A percentile compares a stretch with the other conserved stretches of the same genome.
Conservation (phyloP, 2,888 invertebrate genomes). For the Eupithecia subfuscata region DNA sequence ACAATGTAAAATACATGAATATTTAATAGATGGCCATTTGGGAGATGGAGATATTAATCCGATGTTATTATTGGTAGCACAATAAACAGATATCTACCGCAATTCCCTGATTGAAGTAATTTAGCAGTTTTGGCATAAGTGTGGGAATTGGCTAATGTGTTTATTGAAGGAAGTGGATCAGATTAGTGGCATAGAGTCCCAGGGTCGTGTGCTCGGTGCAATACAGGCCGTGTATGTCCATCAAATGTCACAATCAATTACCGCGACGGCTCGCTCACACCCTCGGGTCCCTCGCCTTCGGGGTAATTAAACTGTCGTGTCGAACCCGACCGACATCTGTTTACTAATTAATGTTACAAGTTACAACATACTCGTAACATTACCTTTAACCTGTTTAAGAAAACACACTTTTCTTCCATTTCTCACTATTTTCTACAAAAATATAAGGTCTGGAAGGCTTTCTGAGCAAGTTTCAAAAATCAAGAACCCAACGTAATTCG, state of each 20-base stretch:
- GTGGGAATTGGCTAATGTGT: constrained; percentile 27
- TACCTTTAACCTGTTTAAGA: constrained; percentile 3
- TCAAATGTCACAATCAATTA: constrained; percentile 82
- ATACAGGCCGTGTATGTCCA: constrained; percentile 71
- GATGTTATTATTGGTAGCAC: constrained; percentile 16
- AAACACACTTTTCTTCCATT: background rate
- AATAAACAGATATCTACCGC: constrained; percentile 24
- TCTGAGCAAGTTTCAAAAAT: constrained; percentile 10
- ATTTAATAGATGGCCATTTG: constrained; percentile 22
- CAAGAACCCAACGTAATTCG: constrained; percentile 18
- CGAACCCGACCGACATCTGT: constrained; percentile 41
- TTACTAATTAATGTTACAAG: constrained; percentile 40
- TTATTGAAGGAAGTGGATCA: constrained; percentile 42
- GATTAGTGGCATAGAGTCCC: constrained; percentile 56
- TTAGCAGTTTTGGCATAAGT: constrained; percentile 24
- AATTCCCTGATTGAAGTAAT: constrained; percentile 28
- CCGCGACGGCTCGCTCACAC: constrained; percentile 53
- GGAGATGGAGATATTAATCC: constrained; percentile 13
- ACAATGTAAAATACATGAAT: constrained; percentile 26
- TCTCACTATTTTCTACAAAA: background rate
- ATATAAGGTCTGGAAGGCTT: background rate
- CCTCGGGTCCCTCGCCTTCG: constrained; percentile 44
- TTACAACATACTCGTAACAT: constrained; percentile 24
- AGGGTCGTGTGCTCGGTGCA: constrained; percentile 57
- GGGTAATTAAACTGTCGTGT: constrained; percentile 67